Base-by-base conservation (phyloP, 2,888 invertebrate genomes). In the Cheilosia vulpina region DNA sequence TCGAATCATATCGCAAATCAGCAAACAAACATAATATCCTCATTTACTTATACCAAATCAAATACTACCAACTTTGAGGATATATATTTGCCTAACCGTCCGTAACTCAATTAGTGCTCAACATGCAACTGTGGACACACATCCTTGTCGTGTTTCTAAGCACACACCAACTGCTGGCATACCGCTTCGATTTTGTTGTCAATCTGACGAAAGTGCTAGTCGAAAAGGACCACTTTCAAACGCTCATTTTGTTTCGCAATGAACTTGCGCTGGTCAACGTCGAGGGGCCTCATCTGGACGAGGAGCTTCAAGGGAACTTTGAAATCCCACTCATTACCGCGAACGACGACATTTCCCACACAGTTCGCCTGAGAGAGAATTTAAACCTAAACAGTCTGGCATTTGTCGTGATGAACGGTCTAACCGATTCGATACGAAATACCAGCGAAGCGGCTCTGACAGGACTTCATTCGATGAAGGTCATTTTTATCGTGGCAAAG, bases 311-410 rank as follows among this genome's bases (percentile, higher is more conserved):
- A 47, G 24, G 27, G 15, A 0, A 50, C 13, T 71, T 84, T 41
- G 45, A 68, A 2, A 52, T 69, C 31, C 84, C 84, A 2, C n/a
- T 79, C 52, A 57, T 71, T 24, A 77, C 76, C 45, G 53, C 71
- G 34, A 83, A 84, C 38, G 38, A 38, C 11, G 73, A 87, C 7
- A 53, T 71, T 24, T 73, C 82, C 2, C 15, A 45, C 6, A 41
- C 21, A 0, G 75, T 87, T 17, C 87, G 82, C 19, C 34, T 88
- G 34, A 73, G 82, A 0, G 52, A 7, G 4, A 81, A 72, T 9
- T 58, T 88, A 19, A 87, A 76, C 1, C 75, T 78, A 13, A 78
- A 83, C 27, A 87, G 88, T 76, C 24, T 88, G 55, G 88, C 87
- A 7, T 43, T 88, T 3, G 82, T 88, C 6, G 31, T 88, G 7